Evolutionary conservation across 1,140 invertebrate genomes (phyloP).

Genomic region (Saccostrea glomerata): DNA sequence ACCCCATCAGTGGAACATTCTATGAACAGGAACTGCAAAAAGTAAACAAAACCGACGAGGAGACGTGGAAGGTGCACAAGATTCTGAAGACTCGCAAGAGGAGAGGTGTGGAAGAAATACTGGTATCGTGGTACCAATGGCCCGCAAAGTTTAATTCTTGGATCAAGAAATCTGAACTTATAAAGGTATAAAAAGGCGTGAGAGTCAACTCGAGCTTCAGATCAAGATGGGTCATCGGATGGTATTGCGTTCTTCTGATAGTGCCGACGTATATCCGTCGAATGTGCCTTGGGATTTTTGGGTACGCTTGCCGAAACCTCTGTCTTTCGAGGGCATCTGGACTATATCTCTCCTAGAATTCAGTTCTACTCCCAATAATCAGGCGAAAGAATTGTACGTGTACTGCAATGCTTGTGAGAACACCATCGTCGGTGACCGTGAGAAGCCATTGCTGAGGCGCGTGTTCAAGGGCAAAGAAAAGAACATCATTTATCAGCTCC

Average conservation of each 20-base stretch:
- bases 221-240: too few species aligned
- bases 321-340: not conserved
- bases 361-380: not conserved
- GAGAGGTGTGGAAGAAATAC: not conserved
- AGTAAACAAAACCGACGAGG: slow-evolving; percentile 14
- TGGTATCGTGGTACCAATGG: slow-evolving; percentile 38
- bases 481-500: not conserved
- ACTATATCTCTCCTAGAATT: slow-evolving; percentile 4
- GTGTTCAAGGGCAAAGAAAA: not conserved
- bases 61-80: slow-evolving; percentile 25
- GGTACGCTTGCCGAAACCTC: slow-evolving; percentile 15
- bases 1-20: slow-evolving; percentile 18
- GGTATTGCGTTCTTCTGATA: slow-evolving; percentile 27
- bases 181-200: not conserved
- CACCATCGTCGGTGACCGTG: not conserved
- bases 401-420: slow-evolving; percentile 25
- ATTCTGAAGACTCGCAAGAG: not conserved
- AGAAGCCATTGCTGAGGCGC: not conserved
- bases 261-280: not conserved
- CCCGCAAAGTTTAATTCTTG: slow-evolving; percentile 45
- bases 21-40: slow-evolving; percentile 36
- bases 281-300: slow-evolving; percentile 2
- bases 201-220: slow-evolving; percentile 7
- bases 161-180: slow-evolving; percentile 14
- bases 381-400: not conserved